Percentiles rank a stretch among this genome's conserved stretches.
Evolutionary conservation across 1,140 invertebrate genomes (phyloP).

Genomic region (Ostrea denselamellosa): DNA sequence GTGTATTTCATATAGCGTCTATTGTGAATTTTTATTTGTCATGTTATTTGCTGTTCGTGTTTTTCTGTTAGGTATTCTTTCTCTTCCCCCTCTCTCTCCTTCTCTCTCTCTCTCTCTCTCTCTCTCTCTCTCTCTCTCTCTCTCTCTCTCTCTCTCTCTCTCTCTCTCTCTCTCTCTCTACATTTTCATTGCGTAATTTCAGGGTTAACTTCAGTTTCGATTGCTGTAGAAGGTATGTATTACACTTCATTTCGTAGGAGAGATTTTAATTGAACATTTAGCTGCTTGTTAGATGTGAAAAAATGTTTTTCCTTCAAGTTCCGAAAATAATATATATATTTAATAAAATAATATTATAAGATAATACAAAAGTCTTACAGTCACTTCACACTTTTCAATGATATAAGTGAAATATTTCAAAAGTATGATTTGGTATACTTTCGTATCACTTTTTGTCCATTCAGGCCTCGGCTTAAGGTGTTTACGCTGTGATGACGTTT

Average conservation of each 20-base stretch:
- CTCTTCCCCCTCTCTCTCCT: neutral
- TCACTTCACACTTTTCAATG: neutral
- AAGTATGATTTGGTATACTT: too few relatives aligned
- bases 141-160: constrained; percentile 35
- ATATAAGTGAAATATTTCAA: too few relatives aligned
- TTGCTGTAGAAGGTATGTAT: neutral
- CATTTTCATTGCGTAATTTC: constrained; percentile 37
- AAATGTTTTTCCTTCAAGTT: neutral
- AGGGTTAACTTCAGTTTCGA: neutral
- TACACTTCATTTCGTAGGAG: neutral
- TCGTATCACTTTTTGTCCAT: too few relatives aligned
- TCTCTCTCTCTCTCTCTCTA: constrained; percentile 29
- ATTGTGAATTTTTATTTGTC: neutral
- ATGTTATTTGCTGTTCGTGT: neutral
- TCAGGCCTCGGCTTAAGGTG: neutral
- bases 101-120: constrained; percentile 1
- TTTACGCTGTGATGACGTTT: neutral
- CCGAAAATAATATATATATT: too few relatives aligned
- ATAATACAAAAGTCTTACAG: too few relatives aligned
- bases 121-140: constrained; percentile 37
- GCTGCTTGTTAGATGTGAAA: too few relatives aligned
- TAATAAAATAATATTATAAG: too few relatives aligned
- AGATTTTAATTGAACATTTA: too few relatives aligned
- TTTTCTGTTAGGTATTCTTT: neutral
- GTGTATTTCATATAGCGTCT: neutral